Evolutionary conservation across 2,888 invertebrate species (phyloP), one percentile per base, ranked within the genome.

Genomic region (Napeogenes sylphis): DNA sequence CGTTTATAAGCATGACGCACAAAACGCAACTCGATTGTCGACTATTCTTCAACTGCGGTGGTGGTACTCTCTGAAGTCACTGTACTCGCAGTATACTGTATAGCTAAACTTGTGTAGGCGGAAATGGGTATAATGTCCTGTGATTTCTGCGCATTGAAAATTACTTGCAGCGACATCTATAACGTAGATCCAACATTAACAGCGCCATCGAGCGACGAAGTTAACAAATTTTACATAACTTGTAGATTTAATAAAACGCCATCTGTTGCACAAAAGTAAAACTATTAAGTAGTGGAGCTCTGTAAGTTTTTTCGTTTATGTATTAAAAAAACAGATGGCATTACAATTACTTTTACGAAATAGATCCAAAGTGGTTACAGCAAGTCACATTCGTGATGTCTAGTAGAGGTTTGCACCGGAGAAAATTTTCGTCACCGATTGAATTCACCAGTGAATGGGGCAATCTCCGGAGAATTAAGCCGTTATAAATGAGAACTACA

Each of bases 61-160:
- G 42, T 55, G 57, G 65, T 58, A 61, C 57, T 57, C 61, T 61
- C 61, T 63, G 65, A 65, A 63, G 65, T 61, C 67, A 65, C 56
- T 67, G 67, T 63, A 65, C 65, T 63, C 65, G 47, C 51, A 53
- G 61, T 62, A 61, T 56, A 38, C n/a, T 38, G 54, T 63, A 63
- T 60, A 66, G 64, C 68, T 69, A 64, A 65, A 65, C 63, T 69
- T 65, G 66, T 66, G 66, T 69, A 70, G 69, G 69, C 67, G 66
- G 70, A 71, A 68, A 57, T 62, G 59, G 62, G 64, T 65, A 63
- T 68, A 67, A 63, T 67, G 66, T 64, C 64, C 63, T 67, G 59
- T 56, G 65, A 67, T 65, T 67, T 62, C 56, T 61, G 62, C 59
- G 61, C 58, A 64, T 45, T 55, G 45, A 65, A 60, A 35, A 14